These are phyloP conservation scores for Danaus chrysippus DNA, from an alignment of 2,888 invertebrate genomes.

Conservation along the genomic window DNA sequence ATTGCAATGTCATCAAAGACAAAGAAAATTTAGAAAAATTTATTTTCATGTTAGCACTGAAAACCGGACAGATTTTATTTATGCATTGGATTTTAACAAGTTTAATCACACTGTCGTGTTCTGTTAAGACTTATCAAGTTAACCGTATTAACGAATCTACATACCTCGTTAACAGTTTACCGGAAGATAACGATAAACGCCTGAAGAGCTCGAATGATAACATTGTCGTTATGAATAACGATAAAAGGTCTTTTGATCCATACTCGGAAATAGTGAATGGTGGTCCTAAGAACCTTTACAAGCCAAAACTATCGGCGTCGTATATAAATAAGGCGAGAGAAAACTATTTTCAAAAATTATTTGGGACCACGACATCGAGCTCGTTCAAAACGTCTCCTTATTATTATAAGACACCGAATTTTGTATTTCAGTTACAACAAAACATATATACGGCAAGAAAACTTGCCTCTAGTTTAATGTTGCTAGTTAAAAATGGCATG, in stretches of 20 bases:
- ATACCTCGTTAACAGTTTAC: slow-evolving; percentile 56
- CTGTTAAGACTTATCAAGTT: slow-evolving; percentile 61
- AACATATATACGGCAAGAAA: slow-evolving; percentile 51
- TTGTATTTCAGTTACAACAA: slow-evolving; percentile 25
- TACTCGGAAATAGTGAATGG: slow-evolving; percentile 36
- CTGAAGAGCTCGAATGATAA: slow-evolving; percentile 24
- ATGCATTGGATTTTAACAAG: slow-evolving; percentile 45
- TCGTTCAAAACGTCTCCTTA: slow-evolving; percentile 4
- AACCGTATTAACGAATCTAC: slow-evolving; percentile 56
- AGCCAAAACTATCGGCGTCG: slow-evolving; percentile 40
- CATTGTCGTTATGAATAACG: slow-evolving; percentile 31
- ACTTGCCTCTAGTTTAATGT: slow-evolving; percentile 47
- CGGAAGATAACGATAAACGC: slow-evolving; percentile 43
- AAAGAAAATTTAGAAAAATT: slow-evolving; percentile 16
- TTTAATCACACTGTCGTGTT: slow-evolving; percentile 42
- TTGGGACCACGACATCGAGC: slow-evolving; percentile 39
- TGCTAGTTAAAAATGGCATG: slow-evolving; percentile 23
- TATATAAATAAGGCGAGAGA: slow-evolving; percentile 56
- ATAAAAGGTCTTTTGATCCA: slow-evolving; percentile 26
- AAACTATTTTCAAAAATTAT: slow-evolving; percentile 55
- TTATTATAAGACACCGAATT: slow-evolving; percentile 1
- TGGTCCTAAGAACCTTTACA: slow-evolving; percentile 38
- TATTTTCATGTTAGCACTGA: slow-evolving; percentile 34
- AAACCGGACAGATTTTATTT: slow-evolving; percentile 42
- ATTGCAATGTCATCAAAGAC: slow-evolving; percentile 12